Base-by-base conservation (phyloP, 2,888 invertebrate genomes). In the Junonia oenone region DNA sequence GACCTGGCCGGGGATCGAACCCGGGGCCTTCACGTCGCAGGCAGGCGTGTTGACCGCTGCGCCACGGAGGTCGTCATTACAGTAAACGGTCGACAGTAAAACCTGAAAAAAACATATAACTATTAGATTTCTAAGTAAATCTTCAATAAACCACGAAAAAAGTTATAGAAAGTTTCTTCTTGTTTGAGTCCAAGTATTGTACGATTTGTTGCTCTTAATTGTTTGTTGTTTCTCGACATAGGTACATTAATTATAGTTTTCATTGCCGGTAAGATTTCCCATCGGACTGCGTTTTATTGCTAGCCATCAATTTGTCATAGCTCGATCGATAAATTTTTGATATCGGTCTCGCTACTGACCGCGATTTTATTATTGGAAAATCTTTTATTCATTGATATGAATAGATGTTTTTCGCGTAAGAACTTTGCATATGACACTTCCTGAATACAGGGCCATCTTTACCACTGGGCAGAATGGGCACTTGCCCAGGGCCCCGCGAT, bases 1-100 rank as follows among this genome's bases (percentile, higher is more conserved):
- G n/a, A n/a, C n/a, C n/a, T n/a, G n/a, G n/a, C n/a, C n/a, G n/a
- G n/a, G n/a, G n/a, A n/a, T n/a, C n/a, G n/a, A n/a, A n/a, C n/a
- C n/a, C n/a, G n/a, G n/a, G n/a, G n/a, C n/a, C n/a, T n/a, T n/a
- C n/a, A n/a, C n/a, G n/a, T n/a, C n/a, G n/a, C n/a, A n/a, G n/a
- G n/a, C n/a, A n/a, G n/a, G n/a, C n/a, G n/a, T n/a, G n/a, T n/a
- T n/a, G n/a, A n/a, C n/a, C n/a, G n/a, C n/a, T n/a, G n/a, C n/a
- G n/a, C n/a, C n/a, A n/a, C n/a, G n/a, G n/a, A n/a, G n/a, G n/a
- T n/a, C n/a, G n/a, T n/a, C n/a, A 84, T 87, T 86, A 88, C 78
- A 74, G 70, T 73, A 82, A n/a, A 26, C 26, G 26, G 26, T 26
- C 26, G 26, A n/a, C n/a, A n/a, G n/a, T n/a, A n/a, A n/a, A n/a